phyloP scores from a whole-genome alignment of 2,797 vertebrate species.

The Parotocinclus haroldoi region DNA sequence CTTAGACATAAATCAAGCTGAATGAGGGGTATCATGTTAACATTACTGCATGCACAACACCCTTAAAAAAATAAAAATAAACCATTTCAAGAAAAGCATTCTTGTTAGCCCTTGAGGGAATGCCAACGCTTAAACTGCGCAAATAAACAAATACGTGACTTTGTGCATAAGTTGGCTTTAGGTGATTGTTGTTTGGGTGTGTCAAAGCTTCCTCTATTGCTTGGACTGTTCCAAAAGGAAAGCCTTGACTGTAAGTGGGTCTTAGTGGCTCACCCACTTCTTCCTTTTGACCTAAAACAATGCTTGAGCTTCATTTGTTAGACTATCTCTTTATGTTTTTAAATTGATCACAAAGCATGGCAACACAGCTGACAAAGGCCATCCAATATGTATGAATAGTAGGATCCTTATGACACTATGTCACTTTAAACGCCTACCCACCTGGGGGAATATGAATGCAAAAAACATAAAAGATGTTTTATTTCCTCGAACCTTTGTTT shows the following conservation, averaged over 20 bases:
- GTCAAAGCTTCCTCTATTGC: slow-evolving; percentile 4
- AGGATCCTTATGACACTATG: slow-evolving; percentile 8
- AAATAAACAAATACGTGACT: too few species aligned
- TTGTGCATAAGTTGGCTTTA: too few species aligned
- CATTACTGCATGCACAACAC: too few species aligned
- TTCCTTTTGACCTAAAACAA: neutral
- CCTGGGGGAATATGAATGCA: slow-evolving; percentile 45
- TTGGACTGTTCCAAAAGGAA: neutral
- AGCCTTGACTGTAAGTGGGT: neutral
- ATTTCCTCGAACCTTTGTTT: slow-evolving; percentile 48
- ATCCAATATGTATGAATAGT: neutral
- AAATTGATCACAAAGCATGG: neutral
- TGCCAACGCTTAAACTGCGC: too few species aligned
- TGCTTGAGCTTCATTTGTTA: neutral
- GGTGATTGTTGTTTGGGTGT: too few species aligned
- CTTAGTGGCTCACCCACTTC: neutral
- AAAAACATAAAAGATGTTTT: slow-evolving; percentile 49
- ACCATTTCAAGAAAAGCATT: too few species aligned
- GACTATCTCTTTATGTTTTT: neutral
- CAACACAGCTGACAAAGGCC: neutral
- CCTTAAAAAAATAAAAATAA: too few species aligned
- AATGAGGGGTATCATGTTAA: too few species aligned
- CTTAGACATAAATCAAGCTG: too few species aligned
- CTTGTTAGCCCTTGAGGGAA: too few species aligned
- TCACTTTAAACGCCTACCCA: slow-evolving; percentile 46